Percentiles rank a stretch among this genome's conserved stretches.
These are phyloP conservation scores for Eidolon helvum DNA, from an alignment of 2,113 vertebrate species.

Conservation along the genomic window DNA sequence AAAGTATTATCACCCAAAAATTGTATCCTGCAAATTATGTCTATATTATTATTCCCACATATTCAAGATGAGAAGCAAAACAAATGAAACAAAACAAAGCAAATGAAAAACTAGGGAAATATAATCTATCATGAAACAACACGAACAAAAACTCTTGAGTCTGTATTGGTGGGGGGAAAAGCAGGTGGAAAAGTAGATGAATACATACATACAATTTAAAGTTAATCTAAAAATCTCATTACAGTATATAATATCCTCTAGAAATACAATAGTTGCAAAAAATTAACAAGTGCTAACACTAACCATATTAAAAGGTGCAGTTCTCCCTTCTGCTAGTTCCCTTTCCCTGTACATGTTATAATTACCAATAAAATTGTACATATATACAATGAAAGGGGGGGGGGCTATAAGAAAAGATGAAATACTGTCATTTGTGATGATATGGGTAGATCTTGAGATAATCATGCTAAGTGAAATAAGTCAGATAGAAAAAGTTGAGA, in stretches of 20 bases:
- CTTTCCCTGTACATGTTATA: background rate
- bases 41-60: background rate
- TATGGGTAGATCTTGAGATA: no score
- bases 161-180: background rate
- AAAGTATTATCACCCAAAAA: background rate
- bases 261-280: background rate
- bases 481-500: no score
- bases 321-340: background rate
- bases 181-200: background rate
- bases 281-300: background rate
- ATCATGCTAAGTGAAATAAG: no score
- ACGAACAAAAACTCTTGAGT: background rate
- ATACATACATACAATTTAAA: constrained; percentile 5
- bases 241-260: background rate
- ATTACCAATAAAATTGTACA: background rate
- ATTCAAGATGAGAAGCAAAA: background rate
- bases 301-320: background rate
- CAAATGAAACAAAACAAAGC: background rate
- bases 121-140: background rate
- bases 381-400: no score
- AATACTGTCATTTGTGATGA: no score
- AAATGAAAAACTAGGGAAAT: background rate
- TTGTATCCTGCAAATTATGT: background rate
- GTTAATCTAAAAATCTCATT: constrained; percentile 17
- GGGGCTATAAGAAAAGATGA: no score